These are phyloP conservation scores for Dasysyrphus albostriatus DNA, from an alignment of 2,888 invertebrate genomes.

Conservation along the genomic window DNA sequence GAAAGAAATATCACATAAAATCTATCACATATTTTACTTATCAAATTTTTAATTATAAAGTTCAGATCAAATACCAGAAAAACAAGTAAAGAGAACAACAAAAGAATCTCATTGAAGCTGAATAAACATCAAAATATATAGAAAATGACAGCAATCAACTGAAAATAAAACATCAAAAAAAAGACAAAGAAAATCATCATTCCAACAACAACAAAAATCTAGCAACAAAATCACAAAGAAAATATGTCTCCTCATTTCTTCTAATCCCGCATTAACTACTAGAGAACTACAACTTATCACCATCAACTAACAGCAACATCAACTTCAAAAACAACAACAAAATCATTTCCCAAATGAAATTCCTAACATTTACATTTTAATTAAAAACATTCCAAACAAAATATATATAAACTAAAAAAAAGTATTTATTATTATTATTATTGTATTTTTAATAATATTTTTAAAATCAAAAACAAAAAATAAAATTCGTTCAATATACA, in stretches of 20 bases:
- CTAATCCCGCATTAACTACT: constrained; percentile 43
- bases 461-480: constrained; percentile 16
- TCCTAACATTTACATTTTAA: constrained; percentile 65
- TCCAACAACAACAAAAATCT: constrained; percentile 62
- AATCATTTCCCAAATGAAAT: constrained; percentile 51
- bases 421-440: constrained; percentile 62
- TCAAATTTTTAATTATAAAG: constrained; percentile 41
- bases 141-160: constrained; percentile 51
- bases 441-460: constrained; percentile 69
- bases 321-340: constrained; percentile 35
- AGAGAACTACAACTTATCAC: constrained; percentile 37
- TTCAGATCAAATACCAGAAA: constrained; percentile 65
- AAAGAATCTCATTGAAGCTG: constrained; percentile 56
- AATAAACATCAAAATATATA: constrained; percentile 45
- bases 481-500: constrained; percentile 59
- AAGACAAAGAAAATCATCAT: constrained; percentile 50
- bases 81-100: constrained; percentile 63
- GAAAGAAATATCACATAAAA: not conserved
- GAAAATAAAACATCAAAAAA: constrained; percentile 36
- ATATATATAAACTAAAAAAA: constrained; percentile 38
- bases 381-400: constrained; percentile 43
- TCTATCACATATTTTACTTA: not conserved
- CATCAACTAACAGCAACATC: not conserved
- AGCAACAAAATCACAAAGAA: constrained; percentile 71
- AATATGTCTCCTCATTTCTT: constrained; percentile 66